A percentile compares a stretch with the other conserved stretches of the same genome.
Evolutionary conservation across 2,113 vertebrate genomes (phyloP).

Genomic region (Shinisaurus crocodilurus): DNA sequence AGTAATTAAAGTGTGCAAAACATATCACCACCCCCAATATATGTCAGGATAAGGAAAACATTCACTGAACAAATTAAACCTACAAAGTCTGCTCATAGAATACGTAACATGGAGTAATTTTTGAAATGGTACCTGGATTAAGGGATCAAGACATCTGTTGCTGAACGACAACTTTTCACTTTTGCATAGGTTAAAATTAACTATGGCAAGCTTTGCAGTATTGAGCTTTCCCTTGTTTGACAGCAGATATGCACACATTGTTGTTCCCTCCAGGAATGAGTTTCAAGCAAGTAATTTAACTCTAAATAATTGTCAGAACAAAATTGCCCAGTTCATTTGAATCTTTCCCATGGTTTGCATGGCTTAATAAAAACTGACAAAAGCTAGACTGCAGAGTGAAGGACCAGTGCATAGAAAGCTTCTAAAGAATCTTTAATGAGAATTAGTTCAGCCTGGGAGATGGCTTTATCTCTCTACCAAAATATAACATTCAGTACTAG

Average conservation of each 20-base stretch:
- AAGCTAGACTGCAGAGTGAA: slow-evolving; percentile 36
- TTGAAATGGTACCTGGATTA: slow-evolving; percentile 25
- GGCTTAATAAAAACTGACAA: slow-evolving; percentile 43
- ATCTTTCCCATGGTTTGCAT: slow-evolving; percentile 31
- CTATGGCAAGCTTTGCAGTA: neutral
- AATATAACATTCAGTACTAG: neutral
- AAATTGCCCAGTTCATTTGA: slow-evolving; percentile 4
- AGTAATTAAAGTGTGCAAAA: slow-evolving; percentile 21
- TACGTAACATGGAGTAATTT: neutral
- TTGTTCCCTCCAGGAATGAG: slow-evolving; percentile 36
- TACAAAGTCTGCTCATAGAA: slow-evolving; percentile 6
- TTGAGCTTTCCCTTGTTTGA: slow-evolving; percentile 18
- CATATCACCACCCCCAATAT: neutral
- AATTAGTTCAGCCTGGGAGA: slow-evolving; percentile 33
- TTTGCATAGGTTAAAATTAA: slow-evolving; percentile 22
- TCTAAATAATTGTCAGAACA: slow-evolving; percentile 46
- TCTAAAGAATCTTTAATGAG: slow-evolving; percentile 40
- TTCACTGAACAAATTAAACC: slow-evolving; percentile 26
- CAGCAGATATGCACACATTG: slow-evolving; percentile 23
- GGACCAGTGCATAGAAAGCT: slow-evolving; percentile 54
- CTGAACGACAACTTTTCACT: slow-evolving; percentile 38
- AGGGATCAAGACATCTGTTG: slow-evolving; percentile 37
- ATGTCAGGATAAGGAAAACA: slow-evolving; percentile 8
- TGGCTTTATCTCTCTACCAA: slow-evolving; percentile 3
- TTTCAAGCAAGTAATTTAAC: slow-evolving; percentile 32